phyloP scores from a whole-genome alignment of 2,888 invertebrate genomes.

The Agrochola circellaris region DNA sequence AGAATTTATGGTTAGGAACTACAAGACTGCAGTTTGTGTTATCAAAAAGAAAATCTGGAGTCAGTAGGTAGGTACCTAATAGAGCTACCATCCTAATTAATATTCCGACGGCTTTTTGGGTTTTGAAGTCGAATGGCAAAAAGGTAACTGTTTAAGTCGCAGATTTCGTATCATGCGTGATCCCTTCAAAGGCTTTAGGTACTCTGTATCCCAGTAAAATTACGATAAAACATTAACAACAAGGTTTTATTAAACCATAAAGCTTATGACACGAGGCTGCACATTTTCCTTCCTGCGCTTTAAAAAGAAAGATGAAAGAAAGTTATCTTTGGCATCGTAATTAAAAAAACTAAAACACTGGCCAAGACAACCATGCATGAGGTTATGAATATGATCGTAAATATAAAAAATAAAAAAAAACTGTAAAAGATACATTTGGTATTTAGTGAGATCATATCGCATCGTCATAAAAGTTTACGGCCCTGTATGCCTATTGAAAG shows the following conservation, averaged over 20 bases:
- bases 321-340: slow-evolving; percentile 37
- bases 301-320: slow-evolving; percentile 56
- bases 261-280: slow-evolving; percentile 16
- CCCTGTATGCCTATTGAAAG: slow-evolving; percentile 78
- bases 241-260: slow-evolving; percentile 39
- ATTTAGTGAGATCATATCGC: slow-evolving; percentile 78
- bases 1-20: background rate
- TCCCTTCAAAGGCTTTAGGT: slow-evolving; percentile 24
- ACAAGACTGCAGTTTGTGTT: background rate
- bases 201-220: slow-evolving; percentile 4
- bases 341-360: slow-evolving; percentile 39
- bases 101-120: background rate
- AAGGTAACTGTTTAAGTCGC: background rate
- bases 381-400: slow-evolving; percentile 63
- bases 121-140: background rate
- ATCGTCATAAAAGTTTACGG: slow-evolving; percentile 83
- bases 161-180: background rate
- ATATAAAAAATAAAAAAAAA: slow-evolving; percentile 52
- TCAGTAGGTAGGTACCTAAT: background rate
- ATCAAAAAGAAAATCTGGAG: background rate
- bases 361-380: slow-evolving; percentile 33
- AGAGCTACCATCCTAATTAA: background rate
- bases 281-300: slow-evolving; percentile 22
- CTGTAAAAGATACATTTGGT: slow-evolving; percentile 64
- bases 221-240: slow-evolving; percentile 26